A percentile compares a stretch with the other conserved stretches of the same genome.
Evolutionary conservation across 2,888 invertebrate genomes (phyloP).

Genomic region (Sturmia bella): DNA sequence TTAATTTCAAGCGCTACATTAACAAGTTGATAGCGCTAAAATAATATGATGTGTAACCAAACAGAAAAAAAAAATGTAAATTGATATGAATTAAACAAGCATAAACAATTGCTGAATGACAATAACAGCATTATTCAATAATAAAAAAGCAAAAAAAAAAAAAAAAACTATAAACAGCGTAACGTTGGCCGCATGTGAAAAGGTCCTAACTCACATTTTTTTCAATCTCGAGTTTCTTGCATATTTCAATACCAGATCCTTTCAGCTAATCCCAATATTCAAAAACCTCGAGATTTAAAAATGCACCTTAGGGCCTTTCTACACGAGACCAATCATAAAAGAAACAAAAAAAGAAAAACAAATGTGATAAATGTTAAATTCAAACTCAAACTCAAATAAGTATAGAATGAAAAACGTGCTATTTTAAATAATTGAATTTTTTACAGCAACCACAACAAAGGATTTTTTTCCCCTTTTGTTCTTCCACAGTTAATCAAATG

Average conservation of each 20-base stretch:
- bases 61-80: constrained; percentile 34
- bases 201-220: no score
- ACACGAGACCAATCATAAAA: no score
- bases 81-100: constrained; percentile 29
- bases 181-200: no score
- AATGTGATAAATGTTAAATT: constrained; percentile 47
- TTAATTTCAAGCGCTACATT: constrained; percentile 18
- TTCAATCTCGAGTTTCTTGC: no score
- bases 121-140: constrained; percentile 33
- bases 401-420: constrained; percentile 48
- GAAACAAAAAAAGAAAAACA: neutral
- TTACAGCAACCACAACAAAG: constrained; percentile 28
- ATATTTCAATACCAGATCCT: no score
- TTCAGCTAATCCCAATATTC: no score
- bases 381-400: constrained; percentile 36
- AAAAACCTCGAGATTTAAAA: no score
- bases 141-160: constrained; percentile 5
- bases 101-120: constrained; percentile 21
- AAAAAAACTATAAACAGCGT: neutral
- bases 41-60: constrained; percentile 3
- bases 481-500: neutral
- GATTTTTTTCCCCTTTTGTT: no score
- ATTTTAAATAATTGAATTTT: constrained; percentile 47
- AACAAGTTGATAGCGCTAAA: neutral
- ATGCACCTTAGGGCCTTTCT: no score